Evolutionary conservation across 2,113 vertebrate genomes (phyloP), one percentile per base, ranked within the genome.

Genomic region (Neodon shergylaensis): DNA sequence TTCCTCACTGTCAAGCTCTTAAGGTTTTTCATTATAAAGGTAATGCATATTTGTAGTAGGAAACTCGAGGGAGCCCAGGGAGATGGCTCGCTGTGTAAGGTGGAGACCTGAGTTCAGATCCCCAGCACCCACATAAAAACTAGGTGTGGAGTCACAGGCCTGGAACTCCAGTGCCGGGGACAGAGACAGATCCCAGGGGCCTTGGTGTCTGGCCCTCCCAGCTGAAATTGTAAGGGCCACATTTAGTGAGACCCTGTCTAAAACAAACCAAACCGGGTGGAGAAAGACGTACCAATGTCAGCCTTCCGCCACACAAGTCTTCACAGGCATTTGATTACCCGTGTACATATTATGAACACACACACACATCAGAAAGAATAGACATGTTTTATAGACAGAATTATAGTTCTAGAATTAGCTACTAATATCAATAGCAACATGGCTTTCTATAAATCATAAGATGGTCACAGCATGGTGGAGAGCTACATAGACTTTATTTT

Each of bases 11-110:
- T 42, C 36, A 91, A 78, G 26, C 16, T 95, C 65, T 95, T 72
- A 44, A 72, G 16, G 58, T 66, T 91, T 85, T 33, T 42, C 24
- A 24, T 61, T 8, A 68, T 78, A 92, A 39, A 93, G 81, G 36
- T 79, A 79, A 95, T 74, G 17, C 7, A 63, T 74, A 81, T 85
- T 92, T 85, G 36, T 86, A 94, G 66, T 82, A 88, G 86, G 82
- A 90, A 94, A 91, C 54, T 42, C 63, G 26, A 39, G 58, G 39
- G 39, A 63, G 1, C 39, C 26, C 31, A 21, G 26, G 58, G 39
- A 85, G 82, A 47, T 66, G 28, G 39, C 82, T 65, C 19, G 58
- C n/a, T 44, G 26, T 21, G 4, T 12, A 44, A 44, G 14, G 8
- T 84, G 26, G 61, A 44, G 26, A 33, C 58, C 58, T 1, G 7